Base-by-base conservation (phyloP, 2,113 vertebrate species). In the Calyptommatus sinebrachiatus region DNA sequence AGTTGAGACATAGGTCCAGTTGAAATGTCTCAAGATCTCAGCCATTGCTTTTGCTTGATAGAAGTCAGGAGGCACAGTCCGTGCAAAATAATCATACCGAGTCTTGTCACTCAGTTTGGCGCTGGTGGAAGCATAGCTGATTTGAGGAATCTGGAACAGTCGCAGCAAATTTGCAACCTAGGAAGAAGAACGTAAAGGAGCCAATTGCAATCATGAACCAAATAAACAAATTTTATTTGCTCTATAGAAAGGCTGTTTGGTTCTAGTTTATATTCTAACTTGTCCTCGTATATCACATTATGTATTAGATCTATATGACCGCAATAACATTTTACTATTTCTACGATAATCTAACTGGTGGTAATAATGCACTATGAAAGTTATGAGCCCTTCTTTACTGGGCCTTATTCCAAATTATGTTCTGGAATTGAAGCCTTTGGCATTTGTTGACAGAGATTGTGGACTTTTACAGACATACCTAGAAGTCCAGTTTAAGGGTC, bases 11-110 rank as follows among this genome's bases (percentile, higher is more conserved):
- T 99, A 99, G 0, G 98, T 99, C 98, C 98, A 99, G 92, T 99
- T 99, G 90, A 99, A 99, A 89, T 95, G 96, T 1, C 97, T 91
- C 57, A 99, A 67, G 90, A 99, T 99, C 91, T 99, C 98, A 0
- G 98, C 98, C 98, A 99, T 99, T 77, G 98, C 98, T 89, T 99
- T 99, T 0, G 98, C 98, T 88, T 99, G 98, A 90, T 99, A 99
- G 92, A 99, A 99, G 90, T 99, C 98, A 0, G 98, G 98, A 1
- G 98, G 98, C 79, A 99, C 98, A 0, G 98, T 99, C 79, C 98
- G 95, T 1, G 98, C 98, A 0, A 99, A 99, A 85, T 99, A 99
- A 87, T 99, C 98, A 0, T 99, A 99, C 85, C 98, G 97, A 1
- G 97, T 96, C 87, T 99, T 99, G 90, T 99, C 98, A 0, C 98